Evolutionary conservation across 2,888 invertebrate genomes (phyloP).

Genomic region (Harpagoxenus sublaevis): DNA sequence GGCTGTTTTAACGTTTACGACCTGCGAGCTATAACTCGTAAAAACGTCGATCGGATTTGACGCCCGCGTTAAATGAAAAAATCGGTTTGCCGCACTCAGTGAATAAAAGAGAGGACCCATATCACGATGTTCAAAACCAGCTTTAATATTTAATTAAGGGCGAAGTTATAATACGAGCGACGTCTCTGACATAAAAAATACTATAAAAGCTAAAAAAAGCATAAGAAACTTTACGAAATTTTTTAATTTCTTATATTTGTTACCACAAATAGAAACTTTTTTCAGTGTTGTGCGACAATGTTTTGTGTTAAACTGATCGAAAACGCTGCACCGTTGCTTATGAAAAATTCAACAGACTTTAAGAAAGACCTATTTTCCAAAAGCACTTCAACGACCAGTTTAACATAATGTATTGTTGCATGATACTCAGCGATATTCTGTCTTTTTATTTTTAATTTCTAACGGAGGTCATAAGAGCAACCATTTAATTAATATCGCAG

Average conservation of each 20-base stretch:
- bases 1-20: constrained; percentile 53
- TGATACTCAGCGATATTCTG: neutral
- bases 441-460: neutral
- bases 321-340: neutral
- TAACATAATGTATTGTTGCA: neutral
- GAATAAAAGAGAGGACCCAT: neutral
- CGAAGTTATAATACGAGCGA: neutral
- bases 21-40: constrained; percentile 51
- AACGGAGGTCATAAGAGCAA: neutral
- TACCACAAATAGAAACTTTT: neutral
- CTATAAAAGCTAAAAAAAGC: neutral
- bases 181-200: neutral
- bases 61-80: constrained; percentile 20
- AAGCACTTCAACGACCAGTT: neutral
- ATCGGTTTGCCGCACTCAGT: neutral
- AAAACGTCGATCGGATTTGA: constrained; percentile 44
- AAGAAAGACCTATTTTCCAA: neutral
- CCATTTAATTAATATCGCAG: neutral
- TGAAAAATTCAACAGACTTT: constrained; percentile 8
- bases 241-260: neutral
- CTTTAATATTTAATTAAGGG: neutral
- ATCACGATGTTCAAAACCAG: neutral
- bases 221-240: neutral
- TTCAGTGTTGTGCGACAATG: neutral
- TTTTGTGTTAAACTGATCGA: neutral